Base-by-base conservation (phyloP, 2,113 vertebrate genomes). In the Paralichthys olivaceus region DNA sequence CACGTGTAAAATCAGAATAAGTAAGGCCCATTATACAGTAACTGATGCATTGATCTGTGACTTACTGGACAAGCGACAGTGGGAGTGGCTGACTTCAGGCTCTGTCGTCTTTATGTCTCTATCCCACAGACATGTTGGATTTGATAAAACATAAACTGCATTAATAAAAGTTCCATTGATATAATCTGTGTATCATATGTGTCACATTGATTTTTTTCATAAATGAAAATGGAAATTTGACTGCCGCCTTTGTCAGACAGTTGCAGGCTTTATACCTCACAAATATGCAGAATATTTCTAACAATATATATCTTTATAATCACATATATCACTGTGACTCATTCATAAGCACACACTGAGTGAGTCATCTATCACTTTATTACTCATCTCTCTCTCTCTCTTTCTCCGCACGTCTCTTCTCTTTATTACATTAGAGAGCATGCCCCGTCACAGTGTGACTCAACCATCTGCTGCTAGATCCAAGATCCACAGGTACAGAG, bases 351-450 rank as follows among this genome's bases (percentile, higher is more conserved):
- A 86, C 82, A 89, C 75, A 45, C 66, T 0, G 71, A 79, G 71
- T 92, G 89, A 91, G 77, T 92, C 91, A 89, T 84, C 80, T 32
- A 56, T 86, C 77, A 43, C 61, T 68, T 54, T 45, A 54, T 79
- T 76, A 72, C 64, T 57, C 57, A 26, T 22, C 37, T 32, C 26
- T 40, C 72, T 19, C 51, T 34, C 55, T 29, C 22, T 26, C 55
- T 23, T 23, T 51, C 56, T 26, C 37, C 15, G 2, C 23, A 11
- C 7, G 20, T 45, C 40, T 65, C 62, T 49, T 73, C 53, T 72
- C 26, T 25, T 78, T 58, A 81, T 82, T 70, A 28, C 60, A 84
- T 89, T 83, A 75, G 71, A 73, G 64, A 85, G 82, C 80, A 58
- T 85, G 81, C 65, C 55, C 55, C 66, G 82, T 76, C 71, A 76